Evolutionary conservation across 2,113 vertebrate genomes (phyloP).

Genomic region (Labrus mixtus): DNA sequence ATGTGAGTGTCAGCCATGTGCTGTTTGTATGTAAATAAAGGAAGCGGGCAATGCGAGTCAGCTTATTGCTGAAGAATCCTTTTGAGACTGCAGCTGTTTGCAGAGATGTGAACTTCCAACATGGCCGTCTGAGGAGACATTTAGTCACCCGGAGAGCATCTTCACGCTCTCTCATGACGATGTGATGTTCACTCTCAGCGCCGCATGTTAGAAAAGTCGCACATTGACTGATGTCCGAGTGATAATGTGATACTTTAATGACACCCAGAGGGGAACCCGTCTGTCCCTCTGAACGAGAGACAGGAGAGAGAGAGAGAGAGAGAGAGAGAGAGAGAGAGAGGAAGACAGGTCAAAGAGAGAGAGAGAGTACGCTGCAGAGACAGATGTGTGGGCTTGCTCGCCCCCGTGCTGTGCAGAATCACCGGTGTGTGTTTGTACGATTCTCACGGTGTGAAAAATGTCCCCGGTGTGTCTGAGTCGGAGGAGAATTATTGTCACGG

Average conservation of each 20-base stretch:
- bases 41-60: not conserved
- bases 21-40: not conserved
- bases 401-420: constrained; percentile 33
- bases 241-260: constrained; percentile 34
- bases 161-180: not conserved
- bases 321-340: constrained; percentile 11
- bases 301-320: constrained; percentile 2
- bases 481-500: constrained; percentile 68
- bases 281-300: not conserved
- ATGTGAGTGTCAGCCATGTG: not conserved
- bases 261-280: constrained; percentile 17
- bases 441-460: constrained; percentile 62
- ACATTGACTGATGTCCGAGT: constrained; percentile 31
- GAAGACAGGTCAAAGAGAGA: constrained; percentile 25
- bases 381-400: constrained; percentile 22
- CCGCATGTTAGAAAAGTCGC: not conserved
- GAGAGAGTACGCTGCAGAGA: constrained; percentile 16
- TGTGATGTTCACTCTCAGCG: constrained; percentile 6
- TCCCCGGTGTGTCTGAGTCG: constrained; percentile 42
- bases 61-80: not conserved
- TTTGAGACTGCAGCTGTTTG: not conserved
- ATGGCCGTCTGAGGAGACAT: constrained; percentile 2
- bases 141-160: not conserved
- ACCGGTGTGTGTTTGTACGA: constrained; percentile 42
- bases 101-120: constrained; percentile 6